Evolutionary conservation across 2,888 invertebrate genomes (phyloP), one percentile per base, ranked within the genome.

Genomic region (Spialia ferax): DNA sequence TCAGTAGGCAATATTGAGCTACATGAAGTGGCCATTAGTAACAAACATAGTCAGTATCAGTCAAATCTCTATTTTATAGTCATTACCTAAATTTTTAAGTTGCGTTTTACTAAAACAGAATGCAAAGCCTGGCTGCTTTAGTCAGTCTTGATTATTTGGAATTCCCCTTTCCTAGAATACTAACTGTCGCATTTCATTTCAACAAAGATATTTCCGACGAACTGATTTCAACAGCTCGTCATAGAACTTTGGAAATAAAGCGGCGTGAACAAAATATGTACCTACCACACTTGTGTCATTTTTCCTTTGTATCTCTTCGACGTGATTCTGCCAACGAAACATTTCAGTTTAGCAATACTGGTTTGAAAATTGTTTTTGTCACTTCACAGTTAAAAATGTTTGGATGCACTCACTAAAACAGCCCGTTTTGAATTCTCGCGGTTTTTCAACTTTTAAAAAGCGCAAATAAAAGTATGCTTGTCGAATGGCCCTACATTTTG

Each of bases 311-410:
- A 18, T 18, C 54, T 54, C 54, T 29, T 54, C 54, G 18, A 50
- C 52, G 15, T 38, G 18, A 42, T 38, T 63, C 23, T 13, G 54
- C 23, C n/a, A 61, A 29, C 35, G 54, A 23, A 26, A 55, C 55
- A 62, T 54, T 63, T 38, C 54, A 54, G 45, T 63, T 26, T 26
- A 48, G 26, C 35, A 55, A 45, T 54, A 26, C 35, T 18, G 15
- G 54, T 54, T 32, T 29, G 56, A 48, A 63, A 63, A 55, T 63
- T 63, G 55, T 63, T 63, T 63, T 63, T 62, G 52, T 52, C 32
- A 35, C 50, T 35, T 35, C 61, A 61, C 52, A 22, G 35, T 52
- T 52, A 52, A 61, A 61, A 61, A 61, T 32, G 29, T 48, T 48
- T 20, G 60, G 60, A 45, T 45, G 48, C 42, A 48, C 45, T 50